Conservation (phyloP, 2,797 vertebrate genomes). For the Notolabrus celidotus region DNA sequence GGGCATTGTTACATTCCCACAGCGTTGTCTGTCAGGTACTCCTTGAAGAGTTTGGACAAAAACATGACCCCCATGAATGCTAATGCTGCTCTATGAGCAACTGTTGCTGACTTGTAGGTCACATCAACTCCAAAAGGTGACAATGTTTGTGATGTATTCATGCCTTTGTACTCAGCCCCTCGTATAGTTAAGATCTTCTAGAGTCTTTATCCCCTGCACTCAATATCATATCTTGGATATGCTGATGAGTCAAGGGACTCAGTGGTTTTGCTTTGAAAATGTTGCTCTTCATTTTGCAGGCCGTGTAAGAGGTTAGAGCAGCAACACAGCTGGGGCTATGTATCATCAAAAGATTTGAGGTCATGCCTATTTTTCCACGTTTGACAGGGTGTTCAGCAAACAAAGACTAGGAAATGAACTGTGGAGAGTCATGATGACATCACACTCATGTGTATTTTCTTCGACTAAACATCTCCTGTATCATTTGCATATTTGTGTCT, state of each 20-base stretch:
- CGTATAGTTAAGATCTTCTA: not conserved
- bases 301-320: not conserved
- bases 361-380: no score
- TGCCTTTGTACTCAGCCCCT: fast-evolving
- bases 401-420: no score
- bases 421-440: no score
- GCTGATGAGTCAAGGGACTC: not conserved
- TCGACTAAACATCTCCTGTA: no score
- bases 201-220: not conserved
- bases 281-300: not conserved
- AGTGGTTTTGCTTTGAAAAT: not conserved
- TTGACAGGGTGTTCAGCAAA: no score
- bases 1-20: not conserved
- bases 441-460: no score
- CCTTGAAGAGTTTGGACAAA: not conserved
- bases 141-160: not conserved
- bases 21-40: not conserved
- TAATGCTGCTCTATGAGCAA: not conserved
- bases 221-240: not conserved
- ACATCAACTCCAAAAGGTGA: not conserved
- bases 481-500: no score
- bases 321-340: no score
- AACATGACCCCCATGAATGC: not conserved
- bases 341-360: no score
- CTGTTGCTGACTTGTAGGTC: not conserved